Evolutionary conservation across 2,113 vertebrate genomes (phyloP).

Genomic region (Emydocephalus ijimae): DNA sequence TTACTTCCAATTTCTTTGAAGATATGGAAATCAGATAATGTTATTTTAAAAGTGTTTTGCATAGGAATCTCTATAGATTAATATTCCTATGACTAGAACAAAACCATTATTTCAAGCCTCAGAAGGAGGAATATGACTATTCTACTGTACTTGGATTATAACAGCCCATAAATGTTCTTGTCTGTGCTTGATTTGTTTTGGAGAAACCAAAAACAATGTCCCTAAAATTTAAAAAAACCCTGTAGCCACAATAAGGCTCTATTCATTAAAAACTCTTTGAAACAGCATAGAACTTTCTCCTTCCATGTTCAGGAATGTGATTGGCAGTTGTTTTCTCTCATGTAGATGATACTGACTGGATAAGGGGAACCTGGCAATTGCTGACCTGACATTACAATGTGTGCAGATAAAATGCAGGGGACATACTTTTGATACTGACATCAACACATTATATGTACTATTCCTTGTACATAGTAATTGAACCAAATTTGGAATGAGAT

Average conservation of each 20-base stretch:
- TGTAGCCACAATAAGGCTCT: not conserved
- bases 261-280: not conserved
- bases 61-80: not conserved
- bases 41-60: not conserved
- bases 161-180: not conserved
- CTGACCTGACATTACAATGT: not conserved
- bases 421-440: not conserved
- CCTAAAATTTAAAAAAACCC: not conserved
- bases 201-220: not conserved
- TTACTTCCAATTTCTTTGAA: not conserved
- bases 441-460: not conserved
- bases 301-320: not conserved
- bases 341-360: not conserved
- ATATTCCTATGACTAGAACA: not conserved
- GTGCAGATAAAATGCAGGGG: not conserved
- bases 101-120: not conserved
- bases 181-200: not conserved
- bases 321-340: not conserved
- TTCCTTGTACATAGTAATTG: not conserved
- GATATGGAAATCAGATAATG: not conserved
- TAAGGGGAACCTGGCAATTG: not conserved
- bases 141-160: not conserved
- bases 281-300: not conserved
- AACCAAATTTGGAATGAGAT: not conserved
- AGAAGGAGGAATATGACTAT: not conserved